Base-by-base conservation (phyloP, 2,113 vertebrate species). In the Ictalurus punctatus region DNA sequence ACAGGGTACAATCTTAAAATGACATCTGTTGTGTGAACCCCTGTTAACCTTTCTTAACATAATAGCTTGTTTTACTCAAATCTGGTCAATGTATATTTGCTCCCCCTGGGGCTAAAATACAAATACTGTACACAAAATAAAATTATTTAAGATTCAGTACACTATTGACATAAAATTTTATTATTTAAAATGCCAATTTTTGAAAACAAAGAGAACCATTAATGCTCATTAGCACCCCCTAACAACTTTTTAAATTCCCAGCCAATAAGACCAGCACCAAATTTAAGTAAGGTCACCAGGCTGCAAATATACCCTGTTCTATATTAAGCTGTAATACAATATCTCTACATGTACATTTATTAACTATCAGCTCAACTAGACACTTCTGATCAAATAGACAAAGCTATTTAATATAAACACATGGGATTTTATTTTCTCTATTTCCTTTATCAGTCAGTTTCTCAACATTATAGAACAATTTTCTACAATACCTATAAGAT, bases 301-400 rank as follows among this genome's bases (percentile, higher is more conserved):
- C 27, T 65, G 59, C 44, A 52, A 82, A 87, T 71, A 82, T 79
- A 81, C 30, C 61, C 52, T n/a, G 79, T 40, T 83, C 86, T 83
- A 83, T 83, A 88, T 88, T 73, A 19, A 88, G 63, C 34, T 59
- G 86, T 82, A 88, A 88, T 48, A 40, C 79, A 88, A 83, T 88
- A 83, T 88, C 52, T 44, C 8, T 40, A 48, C 65, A 73, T 84
- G 65, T 59, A 83, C 67, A 59, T 71, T 85, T 73, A 74, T 58
- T 40, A 88, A 80, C n/a, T 34, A 21, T 8, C 54, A 88, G 65
- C 17, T 74, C 7, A 12, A 74, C 63, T 52, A 52, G 44, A 84
- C 16, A 34, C 69, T 76, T 59, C 48, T 52, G 48, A 52, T 52
- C 48, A 52, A 52, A 52, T 52, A 52, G 48, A 52, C 25, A 73